A percentile compares a stretch with the other conserved stretches of the same genome.
phyloP scores from a whole-genome alignment of 2,113 vertebrate genomes.

The Bufo gargarizans region DNA sequence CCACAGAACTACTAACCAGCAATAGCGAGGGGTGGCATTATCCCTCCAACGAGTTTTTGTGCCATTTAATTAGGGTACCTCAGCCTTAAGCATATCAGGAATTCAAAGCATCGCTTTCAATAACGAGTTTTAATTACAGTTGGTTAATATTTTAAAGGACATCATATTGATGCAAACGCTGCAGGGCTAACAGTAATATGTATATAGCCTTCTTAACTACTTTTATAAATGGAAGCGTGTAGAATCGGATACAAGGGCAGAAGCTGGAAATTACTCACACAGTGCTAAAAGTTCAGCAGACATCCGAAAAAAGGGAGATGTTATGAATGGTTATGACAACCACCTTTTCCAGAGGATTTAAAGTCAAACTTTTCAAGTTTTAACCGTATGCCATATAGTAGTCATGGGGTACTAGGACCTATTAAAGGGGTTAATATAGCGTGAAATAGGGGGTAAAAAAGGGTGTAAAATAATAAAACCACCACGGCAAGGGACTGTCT shows the following conservation, averaged over 20 bases:
- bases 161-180: slow-evolving; percentile 53
- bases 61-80: slow-evolving; percentile 47
- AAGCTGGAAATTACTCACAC: slow-evolving; percentile 49
- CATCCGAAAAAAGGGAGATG: neutral
- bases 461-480: too few relatives aligned
- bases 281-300: slow-evolving; percentile 19
- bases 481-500: too few relatives aligned
- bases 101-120: slow-evolving; percentile 56
- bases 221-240: slow-evolving; percentile 51
- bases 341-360: too few relatives aligned
- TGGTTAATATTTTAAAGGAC: slow-evolving; percentile 59
- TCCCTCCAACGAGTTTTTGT: slow-evolving; percentile 42
- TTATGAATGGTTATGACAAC: neutral
- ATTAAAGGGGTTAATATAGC: too few relatives aligned
- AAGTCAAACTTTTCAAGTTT: too few relatives aligned
- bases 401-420: too few relatives aligned
- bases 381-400: too few relatives aligned
- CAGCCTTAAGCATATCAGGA: slow-evolving; percentile 47
- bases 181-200: slow-evolving; percentile 40
- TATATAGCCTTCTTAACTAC: slow-evolving; percentile 44
- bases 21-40: slow-evolving; percentile 13
- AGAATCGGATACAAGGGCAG: slow-evolving; percentile 40
- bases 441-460: too few relatives aligned
- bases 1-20: neutral
- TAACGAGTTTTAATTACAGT: slow-evolving; percentile 57